phyloP scores from a whole-genome alignment of 2,113 vertebrate species.

The Chloroceryle aenea region DNA sequence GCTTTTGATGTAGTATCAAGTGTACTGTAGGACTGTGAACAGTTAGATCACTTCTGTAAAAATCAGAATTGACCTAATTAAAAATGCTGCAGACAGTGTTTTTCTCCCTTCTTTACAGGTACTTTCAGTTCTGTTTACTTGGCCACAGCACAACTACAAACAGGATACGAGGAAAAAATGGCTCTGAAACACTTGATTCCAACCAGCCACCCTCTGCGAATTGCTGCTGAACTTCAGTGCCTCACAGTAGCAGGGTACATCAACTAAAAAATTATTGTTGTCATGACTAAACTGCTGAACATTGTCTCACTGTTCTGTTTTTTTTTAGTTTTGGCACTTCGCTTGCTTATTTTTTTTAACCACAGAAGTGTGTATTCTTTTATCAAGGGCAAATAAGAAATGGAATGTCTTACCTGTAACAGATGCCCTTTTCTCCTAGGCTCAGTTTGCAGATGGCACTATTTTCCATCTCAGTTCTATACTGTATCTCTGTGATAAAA shows the following conservation, averaged over 20 bases:
- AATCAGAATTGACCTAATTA: slow-evolving; percentile 38
- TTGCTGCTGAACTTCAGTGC: slow-evolving; percentile 97
- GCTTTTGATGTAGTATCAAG: slow-evolving; percentile 49
- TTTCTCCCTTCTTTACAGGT: slow-evolving; percentile 76
- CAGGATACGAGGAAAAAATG: slow-evolving; percentile 87
- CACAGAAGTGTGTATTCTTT: background rate
- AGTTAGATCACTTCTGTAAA: background rate
- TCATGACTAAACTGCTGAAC: background rate
- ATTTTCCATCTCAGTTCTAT: background rate
- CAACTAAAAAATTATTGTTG: background rate
- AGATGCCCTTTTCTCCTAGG: background rate
- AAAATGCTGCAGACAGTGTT: slow-evolving; percentile 17
- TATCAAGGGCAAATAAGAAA: background rate
- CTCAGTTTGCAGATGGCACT: background rate
- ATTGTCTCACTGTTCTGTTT: background rate
- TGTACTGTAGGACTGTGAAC: background rate
- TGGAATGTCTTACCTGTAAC: background rate
- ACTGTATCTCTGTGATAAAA: background rate
- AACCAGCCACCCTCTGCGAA: slow-evolving; percentile 93
- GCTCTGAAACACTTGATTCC: slow-evolving; percentile 97
- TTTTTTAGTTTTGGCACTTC: background rate
- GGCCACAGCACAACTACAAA: slow-evolving; percentile 85
- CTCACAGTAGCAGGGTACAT: slow-evolving; percentile 91
- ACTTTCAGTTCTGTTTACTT: slow-evolving; percentile 98
- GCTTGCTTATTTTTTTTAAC: background rate